phyloP scores from a whole-genome alignment of 1,140 invertebrate species.

The Ceratosolen solmsi region DNA sequence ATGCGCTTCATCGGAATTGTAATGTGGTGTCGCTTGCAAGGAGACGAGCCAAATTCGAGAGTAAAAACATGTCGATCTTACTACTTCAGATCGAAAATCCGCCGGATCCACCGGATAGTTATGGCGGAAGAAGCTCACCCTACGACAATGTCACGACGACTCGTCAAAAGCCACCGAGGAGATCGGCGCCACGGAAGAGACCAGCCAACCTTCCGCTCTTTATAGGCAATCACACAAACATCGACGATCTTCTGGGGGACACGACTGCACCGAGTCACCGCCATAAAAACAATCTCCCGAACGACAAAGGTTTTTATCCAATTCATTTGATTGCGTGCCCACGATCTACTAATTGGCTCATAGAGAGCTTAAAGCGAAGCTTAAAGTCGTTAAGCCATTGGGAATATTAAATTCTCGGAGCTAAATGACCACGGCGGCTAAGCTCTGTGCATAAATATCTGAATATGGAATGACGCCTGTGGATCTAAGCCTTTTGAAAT shows the following conservation, averaged over 20 bases:
- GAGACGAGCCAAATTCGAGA: neutral
- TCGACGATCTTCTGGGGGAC: constrained; percentile 85
- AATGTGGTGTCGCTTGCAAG: no score
- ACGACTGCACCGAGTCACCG: constrained; percentile 69
- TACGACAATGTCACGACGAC: constrained; percentile 78
- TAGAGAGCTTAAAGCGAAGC: no score
- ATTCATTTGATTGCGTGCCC: neutral
- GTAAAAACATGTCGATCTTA: neutral
- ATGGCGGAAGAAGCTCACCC: constrained; percentile 75
- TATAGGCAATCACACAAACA: constrained; percentile 86
- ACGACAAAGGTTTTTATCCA: constrained; percentile 2
- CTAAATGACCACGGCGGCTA: no score
- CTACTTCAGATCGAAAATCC: constrained; percentile 67
- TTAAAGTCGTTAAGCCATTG: no score
- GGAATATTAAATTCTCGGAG: no score
- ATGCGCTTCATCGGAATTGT: no score
- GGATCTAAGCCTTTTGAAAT: no score
- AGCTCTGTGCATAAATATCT: no score
- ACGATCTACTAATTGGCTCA: no score
- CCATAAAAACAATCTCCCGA: neutral
- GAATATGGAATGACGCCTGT: no score
- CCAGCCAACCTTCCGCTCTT: constrained; percentile 75
- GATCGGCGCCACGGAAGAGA: constrained; percentile 60
- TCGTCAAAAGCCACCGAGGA: constrained; percentile 55
- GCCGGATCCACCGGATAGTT: constrained; percentile 65